A percentile compares a stretch with the other conserved stretches of the same genome.
Evolutionary conservation across 2,113 vertebrate species (phyloP).

Genomic region (Bubo bubo): DNA sequence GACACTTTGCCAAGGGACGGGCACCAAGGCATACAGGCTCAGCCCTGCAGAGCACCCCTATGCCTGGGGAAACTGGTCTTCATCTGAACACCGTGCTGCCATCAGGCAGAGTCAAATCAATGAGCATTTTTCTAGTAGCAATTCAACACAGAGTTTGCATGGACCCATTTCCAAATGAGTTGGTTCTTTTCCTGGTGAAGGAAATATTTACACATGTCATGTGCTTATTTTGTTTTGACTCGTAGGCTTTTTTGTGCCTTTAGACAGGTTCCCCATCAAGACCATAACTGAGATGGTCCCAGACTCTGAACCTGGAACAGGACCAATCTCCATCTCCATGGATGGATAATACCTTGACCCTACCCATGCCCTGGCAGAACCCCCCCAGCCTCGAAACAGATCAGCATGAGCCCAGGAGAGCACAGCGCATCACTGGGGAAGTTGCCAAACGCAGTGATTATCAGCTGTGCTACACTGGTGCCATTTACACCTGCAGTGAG

Average conservation of each 20-base stretch:
- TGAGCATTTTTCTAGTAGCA: not conserved
- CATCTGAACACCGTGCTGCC: accelerated
- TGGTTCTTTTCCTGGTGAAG: not conserved
- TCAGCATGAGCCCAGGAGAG: not conserved
- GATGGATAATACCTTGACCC: not conserved
- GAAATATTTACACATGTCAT: accelerated
- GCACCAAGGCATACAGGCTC: not conserved
- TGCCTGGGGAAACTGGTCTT: not conserved
- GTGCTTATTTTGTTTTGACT: not conserved
- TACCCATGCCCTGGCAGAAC: not conserved
- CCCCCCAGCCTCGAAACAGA: not conserved
- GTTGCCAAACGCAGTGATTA: not conserved
- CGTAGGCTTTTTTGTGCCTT: not conserved
- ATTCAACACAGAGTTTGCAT: not conserved
- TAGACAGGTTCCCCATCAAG: not conserved
- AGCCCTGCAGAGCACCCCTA: not conserved
- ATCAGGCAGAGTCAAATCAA: not conserved
- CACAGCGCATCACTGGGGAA: not conserved
- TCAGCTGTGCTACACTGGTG: not conserved
- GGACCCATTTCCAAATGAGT: not conserved
- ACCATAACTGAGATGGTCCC: not conserved
- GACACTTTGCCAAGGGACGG: not conserved
- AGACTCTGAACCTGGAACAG: not conserved
- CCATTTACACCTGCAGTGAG: not conserved
- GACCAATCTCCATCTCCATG: not conserved